These are phyloP conservation scores for Heliothis subflexa DNA, from an alignment of 1,140 invertebrate genomes.

Conservation along the genomic window DNA sequence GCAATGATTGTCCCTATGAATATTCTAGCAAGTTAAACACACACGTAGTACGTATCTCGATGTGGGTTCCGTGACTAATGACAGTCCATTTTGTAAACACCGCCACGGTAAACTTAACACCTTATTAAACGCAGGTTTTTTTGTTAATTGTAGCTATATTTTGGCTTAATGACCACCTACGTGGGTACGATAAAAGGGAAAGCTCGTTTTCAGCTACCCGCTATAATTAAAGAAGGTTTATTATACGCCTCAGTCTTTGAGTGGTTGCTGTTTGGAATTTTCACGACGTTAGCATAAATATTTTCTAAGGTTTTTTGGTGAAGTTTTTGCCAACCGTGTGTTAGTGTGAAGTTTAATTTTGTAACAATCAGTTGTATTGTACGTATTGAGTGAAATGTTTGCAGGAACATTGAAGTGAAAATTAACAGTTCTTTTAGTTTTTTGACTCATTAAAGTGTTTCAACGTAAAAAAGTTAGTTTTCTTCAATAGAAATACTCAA, in stretches of 20 bases:
- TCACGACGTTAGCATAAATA: conserved; percentile 25
- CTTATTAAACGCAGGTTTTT: conserved; percentile 79
- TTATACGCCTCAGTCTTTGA: conserved; percentile 65
- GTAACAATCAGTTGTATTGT: too few relatives aligned
- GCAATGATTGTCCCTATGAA: conserved; percentile 37
- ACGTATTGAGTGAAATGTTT: too few relatives aligned
- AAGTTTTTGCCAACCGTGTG: neutral
- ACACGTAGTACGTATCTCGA: conserved; percentile 29
- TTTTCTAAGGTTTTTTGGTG: neutral
- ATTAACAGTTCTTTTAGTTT: neutral
- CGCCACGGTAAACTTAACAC: conserved; percentile 73
- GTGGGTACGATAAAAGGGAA: conserved; percentile 73
- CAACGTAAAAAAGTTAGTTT: too few relatives aligned
- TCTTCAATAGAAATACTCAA: neutral
- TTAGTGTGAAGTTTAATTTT: too few relatives aligned
- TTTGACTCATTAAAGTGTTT: neutral
- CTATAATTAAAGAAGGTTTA: conserved; percentile 77
- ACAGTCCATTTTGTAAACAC: conserved; percentile 55
- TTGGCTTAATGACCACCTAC: conserved; percentile 76
- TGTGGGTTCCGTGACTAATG: conserved; percentile 50
- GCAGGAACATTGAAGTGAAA: too few relatives aligned
- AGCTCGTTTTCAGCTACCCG: conserved; percentile 66
- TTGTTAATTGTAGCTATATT: conserved; percentile 82
- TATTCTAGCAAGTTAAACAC: conserved; percentile 29
- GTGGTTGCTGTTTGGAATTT: conserved; percentile 58